Evolutionary conservation across 2,797 vertebrate species (phyloP).

Genomic region (Hafferia zeledoni): DNA sequence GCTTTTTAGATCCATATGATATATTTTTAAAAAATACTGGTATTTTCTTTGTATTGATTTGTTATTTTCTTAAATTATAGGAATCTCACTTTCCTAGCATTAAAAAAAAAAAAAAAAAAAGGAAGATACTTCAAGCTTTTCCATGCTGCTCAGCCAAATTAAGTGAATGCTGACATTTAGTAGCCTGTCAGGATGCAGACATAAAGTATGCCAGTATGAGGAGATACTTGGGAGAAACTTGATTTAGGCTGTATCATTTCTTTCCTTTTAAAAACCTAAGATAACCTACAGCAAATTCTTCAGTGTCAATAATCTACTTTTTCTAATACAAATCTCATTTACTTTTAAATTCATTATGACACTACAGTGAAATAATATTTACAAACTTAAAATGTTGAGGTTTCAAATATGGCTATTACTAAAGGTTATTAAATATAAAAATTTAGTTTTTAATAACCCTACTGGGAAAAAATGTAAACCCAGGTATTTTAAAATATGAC

Average conservation of each 20-base stretch:
- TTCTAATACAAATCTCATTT: not conserved
- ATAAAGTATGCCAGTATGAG: not conserved
- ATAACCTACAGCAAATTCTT: not conserved
- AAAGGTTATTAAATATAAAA: not conserved
- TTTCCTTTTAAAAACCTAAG: not conserved
- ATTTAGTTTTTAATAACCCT: conserved; percentile 48
- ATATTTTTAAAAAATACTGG: not conserved
- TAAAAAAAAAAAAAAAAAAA: not conserved
- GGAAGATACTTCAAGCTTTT: not conserved
- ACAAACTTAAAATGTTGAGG: conserved; percentile 11
- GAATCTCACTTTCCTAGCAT: not conserved
- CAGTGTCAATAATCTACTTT: not conserved
- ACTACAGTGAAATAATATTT: conserved; percentile 14
- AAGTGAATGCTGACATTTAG: not conserved
- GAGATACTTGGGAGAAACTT: not conserved
- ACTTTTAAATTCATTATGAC: conserved; percentile 5
- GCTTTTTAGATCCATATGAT: not conserved
- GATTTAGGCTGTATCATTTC: not conserved
- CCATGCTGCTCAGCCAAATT: not conserved
- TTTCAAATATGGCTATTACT: not conserved
- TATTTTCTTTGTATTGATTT: not conserved
- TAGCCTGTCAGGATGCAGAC: not conserved
- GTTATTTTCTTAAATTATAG: not conserved
- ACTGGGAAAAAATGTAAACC: conserved; percentile 16
- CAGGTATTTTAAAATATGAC: conserved; percentile 37